phyloP scores from a whole-genome alignment of 2,888 invertebrate species.

The Nematopogon swammerdamellus region DNA sequence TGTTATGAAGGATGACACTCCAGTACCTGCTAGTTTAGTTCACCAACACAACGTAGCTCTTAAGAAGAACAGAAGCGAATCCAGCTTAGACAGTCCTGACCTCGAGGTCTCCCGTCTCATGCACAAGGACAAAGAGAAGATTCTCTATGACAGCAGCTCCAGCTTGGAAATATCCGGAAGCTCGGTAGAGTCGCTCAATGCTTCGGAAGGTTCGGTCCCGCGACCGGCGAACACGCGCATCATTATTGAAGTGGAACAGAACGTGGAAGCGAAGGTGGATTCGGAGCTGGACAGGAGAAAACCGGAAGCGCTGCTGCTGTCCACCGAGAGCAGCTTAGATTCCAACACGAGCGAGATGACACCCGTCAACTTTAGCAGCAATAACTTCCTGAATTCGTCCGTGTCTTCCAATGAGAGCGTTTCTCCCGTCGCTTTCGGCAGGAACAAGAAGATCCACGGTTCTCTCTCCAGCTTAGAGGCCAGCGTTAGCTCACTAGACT shows the following conservation, averaged over 20 bases:
- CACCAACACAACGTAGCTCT: conserved; percentile 33
- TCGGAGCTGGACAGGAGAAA: conserved; percentile 18
- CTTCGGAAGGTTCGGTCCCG: conserved; percentile 16
- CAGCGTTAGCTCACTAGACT: conserved; percentile 48
- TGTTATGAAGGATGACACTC: conserved; percentile 10
- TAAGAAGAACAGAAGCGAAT: conserved; percentile 51
- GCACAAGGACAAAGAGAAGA: conserved; percentile 31
- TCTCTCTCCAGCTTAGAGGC: conserved; percentile 48
- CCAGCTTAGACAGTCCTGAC: conserved; percentile 51
- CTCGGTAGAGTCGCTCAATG: conserved; percentile 46
- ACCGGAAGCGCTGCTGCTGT: conserved; percentile 26
- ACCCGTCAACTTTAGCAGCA: conserved; percentile 25
- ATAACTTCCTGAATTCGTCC: conserved; percentile 34
- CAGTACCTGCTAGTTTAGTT: conserved; percentile 32
- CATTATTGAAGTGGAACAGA: conserved; percentile 9
- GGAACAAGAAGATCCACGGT: conserved; percentile 38
- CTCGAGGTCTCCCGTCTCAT: conserved; percentile 48
- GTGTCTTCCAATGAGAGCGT: conserved; percentile 49
- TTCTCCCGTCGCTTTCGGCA: conserved; percentile 42
- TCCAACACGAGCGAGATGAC: conserved; percentile 37
- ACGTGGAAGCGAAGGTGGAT: not conserved
- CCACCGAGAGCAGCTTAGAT: conserved; percentile 41
- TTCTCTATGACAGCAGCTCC: conserved; percentile 44
- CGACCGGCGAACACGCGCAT: conserved; percentile 16
- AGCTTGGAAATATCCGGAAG: conserved; percentile 48